phyloP scores from a whole-genome alignment of 2,888 invertebrate species.

The Synanthedon vespiformis region DNA sequence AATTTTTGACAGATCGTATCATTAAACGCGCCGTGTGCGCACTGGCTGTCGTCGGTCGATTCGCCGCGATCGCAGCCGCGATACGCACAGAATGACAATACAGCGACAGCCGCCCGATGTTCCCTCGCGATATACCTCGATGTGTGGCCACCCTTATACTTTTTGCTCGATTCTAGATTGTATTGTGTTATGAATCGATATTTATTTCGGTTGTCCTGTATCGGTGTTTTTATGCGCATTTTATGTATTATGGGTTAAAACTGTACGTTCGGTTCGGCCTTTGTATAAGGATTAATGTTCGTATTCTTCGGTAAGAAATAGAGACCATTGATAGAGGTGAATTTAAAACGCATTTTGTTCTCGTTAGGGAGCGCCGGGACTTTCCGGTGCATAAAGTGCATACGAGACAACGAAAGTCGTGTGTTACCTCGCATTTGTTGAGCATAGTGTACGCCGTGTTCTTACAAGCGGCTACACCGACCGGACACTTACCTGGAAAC shows the following conservation, averaged over 20 bases:
- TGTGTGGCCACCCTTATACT: conserved; percentile 53
- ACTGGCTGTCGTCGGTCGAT: conserved; percentile 8
- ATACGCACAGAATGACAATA: conserved; percentile 51
- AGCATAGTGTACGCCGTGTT: not conserved
- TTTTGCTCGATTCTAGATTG: conserved; percentile 59
- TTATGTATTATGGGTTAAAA: conserved; percentile 27
- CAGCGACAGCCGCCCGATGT: conserved; percentile 42
- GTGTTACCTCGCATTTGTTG: conserved; percentile 12
- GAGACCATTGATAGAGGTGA: conserved; percentile 11
- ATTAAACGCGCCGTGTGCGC: conserved; percentile 19
- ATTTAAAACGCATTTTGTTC: conserved; percentile 51
- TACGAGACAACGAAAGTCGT: not conserved
- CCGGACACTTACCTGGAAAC: conserved; percentile 47
- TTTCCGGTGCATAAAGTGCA: not conserved
- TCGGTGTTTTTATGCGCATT: conserved; percentile 41
- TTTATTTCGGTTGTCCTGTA: conserved; percentile 52
- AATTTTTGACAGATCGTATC: conserved; percentile 47
- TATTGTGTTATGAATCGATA: conserved; percentile 66
- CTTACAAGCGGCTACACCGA: not conserved
- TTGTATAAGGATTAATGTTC: conserved; percentile 31
- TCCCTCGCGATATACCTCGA: conserved; percentile 39
- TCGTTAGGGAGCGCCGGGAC: conserved; percentile 30
- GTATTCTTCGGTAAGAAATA: conserved; percentile 21
- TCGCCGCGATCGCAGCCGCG: conserved; percentile 34
- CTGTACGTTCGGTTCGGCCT: conserved; percentile 23